A percentile compares a stretch with the other conserved stretches of the same genome.
phyloP scores from a whole-genome alignment of 2,888 invertebrate genomes.

The Andrena marginata region DNA sequence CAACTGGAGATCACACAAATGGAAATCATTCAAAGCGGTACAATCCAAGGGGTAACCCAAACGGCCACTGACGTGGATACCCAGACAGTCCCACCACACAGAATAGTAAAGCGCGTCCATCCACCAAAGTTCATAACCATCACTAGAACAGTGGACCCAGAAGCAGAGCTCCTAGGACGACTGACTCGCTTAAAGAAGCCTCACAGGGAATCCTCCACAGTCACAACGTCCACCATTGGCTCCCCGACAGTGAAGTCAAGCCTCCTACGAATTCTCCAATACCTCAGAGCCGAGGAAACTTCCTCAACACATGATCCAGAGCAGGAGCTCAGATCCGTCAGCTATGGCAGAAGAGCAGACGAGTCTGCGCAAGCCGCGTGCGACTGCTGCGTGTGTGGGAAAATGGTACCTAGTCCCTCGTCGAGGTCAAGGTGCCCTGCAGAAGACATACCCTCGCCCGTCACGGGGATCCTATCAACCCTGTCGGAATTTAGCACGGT shows the following conservation, averaged over 20 bases:
- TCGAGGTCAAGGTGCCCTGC: not conserved
- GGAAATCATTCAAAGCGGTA: slow-evolving; percentile 16
- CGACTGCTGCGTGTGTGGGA: slow-evolving; percentile 63
- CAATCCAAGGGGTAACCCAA: slow-evolving; percentile 50
- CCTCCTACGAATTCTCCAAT: slow-evolving; percentile 20
- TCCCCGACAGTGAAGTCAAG: slow-evolving; percentile 39
- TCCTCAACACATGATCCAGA: slow-evolving; percentile 20
- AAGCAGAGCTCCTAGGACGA: slow-evolving; percentile 37
- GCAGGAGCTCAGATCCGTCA: slow-evolving; percentile 53
- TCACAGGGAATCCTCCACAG: slow-evolving; percentile 30
- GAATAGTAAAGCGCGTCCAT: slow-evolving; percentile 17
- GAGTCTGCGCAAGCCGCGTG: slow-evolving; percentile 24
- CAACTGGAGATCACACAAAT: slow-evolving; percentile 27
- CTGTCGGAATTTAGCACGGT: not conserved
- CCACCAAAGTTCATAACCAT: not conserved
- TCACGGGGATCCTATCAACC: not conserved
- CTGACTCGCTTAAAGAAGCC: slow-evolving; percentile 18
- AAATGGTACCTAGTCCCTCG: not conserved
- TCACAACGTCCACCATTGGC: not conserved
- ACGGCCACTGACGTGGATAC: slow-evolving; percentile 31
- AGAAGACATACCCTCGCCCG: not conserved
- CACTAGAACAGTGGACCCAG: slow-evolving; percentile 13
- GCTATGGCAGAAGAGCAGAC: slow-evolving; percentile 33
- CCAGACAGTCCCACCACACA: slow-evolving; percentile 12
- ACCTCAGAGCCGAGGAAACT: slow-evolving; percentile 11